phyloP scores from a whole-genome alignment of 1,140 invertebrate genomes.

The Belonocnema kinseyi region DNA sequence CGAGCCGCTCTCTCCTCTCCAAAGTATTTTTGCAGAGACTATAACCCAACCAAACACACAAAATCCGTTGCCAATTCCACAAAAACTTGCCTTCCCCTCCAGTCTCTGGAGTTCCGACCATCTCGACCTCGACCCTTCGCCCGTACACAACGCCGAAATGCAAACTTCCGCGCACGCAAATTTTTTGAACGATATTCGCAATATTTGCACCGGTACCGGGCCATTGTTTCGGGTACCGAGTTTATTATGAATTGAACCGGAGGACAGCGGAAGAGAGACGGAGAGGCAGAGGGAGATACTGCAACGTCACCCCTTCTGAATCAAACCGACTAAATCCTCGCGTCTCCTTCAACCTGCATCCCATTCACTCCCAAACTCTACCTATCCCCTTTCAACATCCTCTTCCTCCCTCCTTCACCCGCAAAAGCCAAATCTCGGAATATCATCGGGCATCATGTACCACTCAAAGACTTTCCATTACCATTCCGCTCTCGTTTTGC shows the following conservation, averaged over 20 bases:
- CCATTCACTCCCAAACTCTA: constrained; percentile 49
- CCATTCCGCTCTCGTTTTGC: too few species aligned
- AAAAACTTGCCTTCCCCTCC: constrained; percentile 34
- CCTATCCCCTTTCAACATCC: constrained; percentile 42
- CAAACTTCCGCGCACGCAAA: constrained; percentile 69
- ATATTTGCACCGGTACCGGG: constrained; percentile 68
- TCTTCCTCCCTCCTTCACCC: constrained; percentile 56
- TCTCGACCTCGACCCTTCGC: constrained; percentile 35
- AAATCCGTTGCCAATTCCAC: constrained; percentile 49
- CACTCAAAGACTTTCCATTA: constrained; percentile 36
- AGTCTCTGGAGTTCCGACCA: constrained; percentile 11
- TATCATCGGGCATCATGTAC: constrained; percentile 49
- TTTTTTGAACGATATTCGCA: constrained; percentile 69
- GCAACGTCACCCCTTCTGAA: constrained; percentile 70
- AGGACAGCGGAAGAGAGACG: constrained; percentile 62
- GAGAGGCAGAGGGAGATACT: constrained; percentile 68
- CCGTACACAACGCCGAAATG: constrained; percentile 57
- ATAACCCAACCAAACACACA: constrained; percentile 62
- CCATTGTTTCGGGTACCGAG: constrained; percentile 69
- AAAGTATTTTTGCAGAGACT: constrained; percentile 61
- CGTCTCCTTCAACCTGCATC: constrained; percentile 57
- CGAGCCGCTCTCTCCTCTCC: constrained; percentile 34
- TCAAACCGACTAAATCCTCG: constrained; percentile 64
- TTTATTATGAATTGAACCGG: constrained; percentile 72
- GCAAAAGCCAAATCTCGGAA: constrained; percentile 58